Evolutionary conservation across 2,888 invertebrate species (phyloP), one percentile per base, ranked within the genome.

Genomic region (Andrena camellia): DNA sequence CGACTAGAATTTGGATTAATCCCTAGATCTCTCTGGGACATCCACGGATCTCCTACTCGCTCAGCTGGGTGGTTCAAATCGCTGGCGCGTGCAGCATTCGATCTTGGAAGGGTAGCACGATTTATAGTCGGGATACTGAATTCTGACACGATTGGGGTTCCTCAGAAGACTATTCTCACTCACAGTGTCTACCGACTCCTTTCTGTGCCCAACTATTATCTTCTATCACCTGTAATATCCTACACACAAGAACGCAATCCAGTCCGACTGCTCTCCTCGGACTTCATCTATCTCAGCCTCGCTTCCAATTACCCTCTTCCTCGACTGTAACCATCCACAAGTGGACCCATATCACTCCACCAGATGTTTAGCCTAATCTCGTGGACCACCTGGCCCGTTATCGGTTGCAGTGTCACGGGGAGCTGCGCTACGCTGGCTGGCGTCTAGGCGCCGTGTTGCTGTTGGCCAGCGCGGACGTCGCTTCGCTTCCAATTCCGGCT

Each of bases 401-500:
- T 68, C 26, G 5, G 42, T 81, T 83, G 8, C 90, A 94, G 94
- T 94, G 94, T 84, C 94, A 94, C 89, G 93, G 93, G 0, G 93
- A 93, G 81, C 86, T 94, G 17, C 93, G 93, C 33, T 94, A 94
- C 89, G 93, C 93, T 17, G 91, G 93, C 23, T 94, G 94, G 93
- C 93, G 94, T 59, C 90, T 94, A 2, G 90, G 90, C 67, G 96
- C 96, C 78, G 96, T 97, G 77, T 91, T 95, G 67, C 95, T 97
- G 68, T 94, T 97, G 86, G 95, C 96, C 6, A 93, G 95, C 42
- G 96, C 96, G 31, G 97, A 97, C 93, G 95, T 96, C 90, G 95
- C 95, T 17, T 96, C 93, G 1, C 88, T 93, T 50, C 94, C 94
- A 48, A 89, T 93, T 31, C 93, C 93, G 26, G 93, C 92, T 8